These are phyloP conservation scores for Borostomias antarcticus DNA, from an alignment of 2,797 vertebrate genomes.

Conservation along the genomic window DNA sequence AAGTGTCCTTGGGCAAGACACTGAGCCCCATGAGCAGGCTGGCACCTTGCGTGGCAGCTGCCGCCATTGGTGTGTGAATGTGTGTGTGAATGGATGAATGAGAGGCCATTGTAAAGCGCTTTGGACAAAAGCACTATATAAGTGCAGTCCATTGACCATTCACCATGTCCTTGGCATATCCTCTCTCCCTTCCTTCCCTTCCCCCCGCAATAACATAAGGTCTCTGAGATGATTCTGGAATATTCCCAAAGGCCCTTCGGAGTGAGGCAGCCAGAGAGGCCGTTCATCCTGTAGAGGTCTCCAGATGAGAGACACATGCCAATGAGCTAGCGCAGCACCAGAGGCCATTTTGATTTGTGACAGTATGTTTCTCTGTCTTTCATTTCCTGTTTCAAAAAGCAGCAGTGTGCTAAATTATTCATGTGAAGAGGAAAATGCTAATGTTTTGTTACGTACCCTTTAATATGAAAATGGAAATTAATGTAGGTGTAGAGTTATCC, in stretches of 20 bases:
- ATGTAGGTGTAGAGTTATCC: background rate
- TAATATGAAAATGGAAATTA: background rate
- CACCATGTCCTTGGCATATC: background rate
- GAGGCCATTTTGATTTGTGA: constrained; percentile 29
- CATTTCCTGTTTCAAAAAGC: constrained; percentile 43
- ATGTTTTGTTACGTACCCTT: constrained; percentile 8
- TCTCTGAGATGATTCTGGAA: background rate
- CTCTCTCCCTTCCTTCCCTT: background rate
- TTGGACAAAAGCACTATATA: no score
- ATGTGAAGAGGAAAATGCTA: constrained; percentile 22
- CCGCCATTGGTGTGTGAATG: no score
- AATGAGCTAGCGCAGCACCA: constrained; percentile 7
- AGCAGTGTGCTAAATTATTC: constrained; percentile 45
- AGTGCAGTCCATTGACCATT: no score
- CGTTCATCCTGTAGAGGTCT: constrained; percentile 12
- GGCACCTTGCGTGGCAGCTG: no score
- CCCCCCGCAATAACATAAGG: background rate
- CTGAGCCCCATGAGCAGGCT: no score
- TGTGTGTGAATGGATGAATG: no score
- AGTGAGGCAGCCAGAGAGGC: background rate
- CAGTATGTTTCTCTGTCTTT: constrained; percentile 28
- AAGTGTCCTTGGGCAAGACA: no score
- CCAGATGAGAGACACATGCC: constrained; percentile 11
- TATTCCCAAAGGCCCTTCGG: background rate
- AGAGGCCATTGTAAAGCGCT: no score